Percentiles rank a stretch among this genome's conserved stretches.
Evolutionary conservation across 2,113 vertebrate genomes (phyloP).

Genomic region (Cyprinodon variegatus): DNA sequence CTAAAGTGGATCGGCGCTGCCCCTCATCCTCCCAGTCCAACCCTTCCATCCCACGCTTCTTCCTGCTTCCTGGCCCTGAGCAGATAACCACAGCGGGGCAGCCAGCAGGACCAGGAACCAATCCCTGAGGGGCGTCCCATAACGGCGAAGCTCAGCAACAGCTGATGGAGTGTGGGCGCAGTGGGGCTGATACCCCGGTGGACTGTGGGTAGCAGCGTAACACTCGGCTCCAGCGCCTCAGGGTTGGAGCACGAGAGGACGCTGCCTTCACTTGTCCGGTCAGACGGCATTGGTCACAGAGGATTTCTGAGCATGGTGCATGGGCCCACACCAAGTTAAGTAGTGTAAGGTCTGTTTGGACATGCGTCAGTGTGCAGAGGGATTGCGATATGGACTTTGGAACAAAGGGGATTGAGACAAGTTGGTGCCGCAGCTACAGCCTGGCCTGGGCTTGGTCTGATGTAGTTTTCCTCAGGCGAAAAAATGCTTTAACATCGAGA

Average conservation of each 20-base stretch:
- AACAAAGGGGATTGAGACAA: conserved; percentile 73
- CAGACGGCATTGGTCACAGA: conserved; percentile 61
- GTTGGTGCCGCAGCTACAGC: conserved; percentile 53
- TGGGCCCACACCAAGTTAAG: conserved; percentile 52
- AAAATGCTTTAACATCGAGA: conserved; percentile 28
- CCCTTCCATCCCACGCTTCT: conserved; percentile 52
- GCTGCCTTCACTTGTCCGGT: conserved; percentile 59
- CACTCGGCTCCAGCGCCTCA: conserved; percentile 49
- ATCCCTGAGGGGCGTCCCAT: conserved; percentile 61
- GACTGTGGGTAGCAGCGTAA: conserved; percentile 65
- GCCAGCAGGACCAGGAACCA: conserved; percentile 46
- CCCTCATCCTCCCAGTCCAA: conserved; percentile 47
- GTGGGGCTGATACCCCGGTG: conserved; percentile 61
- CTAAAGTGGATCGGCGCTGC: conserved; percentile 67
- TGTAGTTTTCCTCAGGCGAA: conserved; percentile 46
- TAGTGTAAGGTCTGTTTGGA: conserved; percentile 65
- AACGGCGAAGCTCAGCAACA: conserved; percentile 29
- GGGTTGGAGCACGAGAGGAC: conserved; percentile 45
- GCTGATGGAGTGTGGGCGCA: conserved; percentile 58
- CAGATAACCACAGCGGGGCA: conserved; percentile 69
- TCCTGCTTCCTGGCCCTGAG: conserved; percentile 73
- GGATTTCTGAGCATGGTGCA: conserved; percentile 45
- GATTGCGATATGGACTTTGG: conserved; percentile 63
- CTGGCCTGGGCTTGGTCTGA: conserved; percentile 53
- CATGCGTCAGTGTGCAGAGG: conserved; percentile 49